A percentile compares a stretch with the other conserved stretches of the same genome.
Conservation (phyloP, 2,797 vertebrate genomes). For the Melanotaenia boesemani region DNA sequence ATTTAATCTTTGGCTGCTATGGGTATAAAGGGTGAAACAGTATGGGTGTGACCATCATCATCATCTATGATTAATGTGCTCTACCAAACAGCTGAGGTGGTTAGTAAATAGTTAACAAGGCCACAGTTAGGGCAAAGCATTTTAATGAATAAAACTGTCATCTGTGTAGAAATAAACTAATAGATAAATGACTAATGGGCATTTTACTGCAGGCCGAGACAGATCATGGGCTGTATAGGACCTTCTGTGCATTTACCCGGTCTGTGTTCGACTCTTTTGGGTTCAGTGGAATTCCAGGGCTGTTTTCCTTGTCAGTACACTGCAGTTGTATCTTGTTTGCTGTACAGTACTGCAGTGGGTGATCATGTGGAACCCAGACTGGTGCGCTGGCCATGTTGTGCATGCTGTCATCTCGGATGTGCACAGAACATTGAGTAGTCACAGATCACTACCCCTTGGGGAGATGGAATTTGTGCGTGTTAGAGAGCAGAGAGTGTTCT, state of each 20-base stretch:
- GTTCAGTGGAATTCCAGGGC: constrained; percentile 40
- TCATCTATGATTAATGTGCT: too few relatives aligned
- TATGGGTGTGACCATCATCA: too few relatives aligned
- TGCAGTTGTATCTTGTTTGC: constrained; percentile 68
- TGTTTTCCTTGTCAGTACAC: constrained; percentile 44
- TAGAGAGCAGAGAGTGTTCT: constrained; percentile 23
- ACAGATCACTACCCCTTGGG: constrained; percentile 75
- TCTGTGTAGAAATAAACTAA: constrained; percentile 14
- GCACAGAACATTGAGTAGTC: constrained; percentile 76
- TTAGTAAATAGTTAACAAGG: background rate
- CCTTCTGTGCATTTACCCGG: constrained; percentile 11
- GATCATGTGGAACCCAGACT: constrained; percentile 76
- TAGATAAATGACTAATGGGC: background rate
- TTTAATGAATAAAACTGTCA: background rate
- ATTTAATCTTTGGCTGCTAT: background rate
- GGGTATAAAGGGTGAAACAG: too few relatives aligned
- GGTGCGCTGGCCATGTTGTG: constrained; percentile 64
- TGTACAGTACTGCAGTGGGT: constrained; percentile 66
- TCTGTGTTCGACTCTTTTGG: constrained; percentile 21
- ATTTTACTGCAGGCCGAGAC: background rate
- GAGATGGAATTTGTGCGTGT: constrained; percentile 63
- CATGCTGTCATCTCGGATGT: constrained; percentile 77
- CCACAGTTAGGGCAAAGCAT: constrained; percentile 2
- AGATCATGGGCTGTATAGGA: background rate
- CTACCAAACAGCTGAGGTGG: background rate